These are phyloP conservation scores for Aricia artaxerxes DNA, from an alignment of 2,888 invertebrate species.

Conservation along the genomic window DNA sequence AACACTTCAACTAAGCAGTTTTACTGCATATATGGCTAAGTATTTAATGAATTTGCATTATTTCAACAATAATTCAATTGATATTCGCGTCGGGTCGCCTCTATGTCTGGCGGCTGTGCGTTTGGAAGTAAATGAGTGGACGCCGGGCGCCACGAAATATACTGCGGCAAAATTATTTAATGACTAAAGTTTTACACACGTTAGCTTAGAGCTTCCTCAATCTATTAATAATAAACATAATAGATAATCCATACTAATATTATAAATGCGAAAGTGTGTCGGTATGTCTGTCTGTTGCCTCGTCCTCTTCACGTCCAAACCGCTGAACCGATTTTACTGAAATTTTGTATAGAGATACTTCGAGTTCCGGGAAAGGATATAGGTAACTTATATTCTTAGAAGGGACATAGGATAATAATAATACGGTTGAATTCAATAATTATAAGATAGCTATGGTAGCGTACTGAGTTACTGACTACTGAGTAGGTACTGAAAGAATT, in stretches of 20 bases:
- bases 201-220: neutral
- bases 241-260: no score
- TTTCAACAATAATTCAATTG: slow-evolving; percentile 39
- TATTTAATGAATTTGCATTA: slow-evolving; percentile 6
- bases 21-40: neutral
- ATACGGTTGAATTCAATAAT: no score
- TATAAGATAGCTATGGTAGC: no score
- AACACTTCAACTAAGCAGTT: neutral
- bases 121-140: slow-evolving; percentile 56
- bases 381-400: neutral
- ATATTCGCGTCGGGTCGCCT: slow-evolving; percentile 41
- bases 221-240: no score
- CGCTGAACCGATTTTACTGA: neutral
- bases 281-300: neutral
- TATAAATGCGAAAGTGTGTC: neutral
- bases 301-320: neutral
- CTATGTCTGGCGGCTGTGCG: slow-evolving; percentile 54
- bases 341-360: neutral
- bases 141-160: slow-evolving; percentile 46
- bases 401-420: neutral
- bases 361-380: neutral
- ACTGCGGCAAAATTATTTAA: neutral
- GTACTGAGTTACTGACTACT: no score
- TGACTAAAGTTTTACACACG: neutral
- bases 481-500: no score